These are phyloP conservation scores for Papilio protenor DNA, from an alignment of 2,888 invertebrate genomes.

Conservation along the genomic window DNA sequence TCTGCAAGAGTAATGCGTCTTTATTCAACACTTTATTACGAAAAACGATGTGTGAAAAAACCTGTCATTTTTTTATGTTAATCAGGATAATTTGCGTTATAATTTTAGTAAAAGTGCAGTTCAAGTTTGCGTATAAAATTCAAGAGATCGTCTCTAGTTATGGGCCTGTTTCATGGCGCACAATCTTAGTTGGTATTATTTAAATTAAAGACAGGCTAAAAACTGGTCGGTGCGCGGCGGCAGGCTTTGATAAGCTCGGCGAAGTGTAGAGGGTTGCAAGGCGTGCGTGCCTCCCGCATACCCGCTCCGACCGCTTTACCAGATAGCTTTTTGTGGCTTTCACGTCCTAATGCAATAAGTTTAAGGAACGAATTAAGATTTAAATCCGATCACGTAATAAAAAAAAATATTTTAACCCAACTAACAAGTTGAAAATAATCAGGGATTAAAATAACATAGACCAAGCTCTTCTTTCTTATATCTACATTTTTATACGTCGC, in stretches of 20 bases:
- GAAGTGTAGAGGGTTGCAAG: slow-evolving; percentile 46
- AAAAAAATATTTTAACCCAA: neutral
- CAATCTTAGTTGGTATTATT: slow-evolving; percentile 49
- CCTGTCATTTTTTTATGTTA: neutral
- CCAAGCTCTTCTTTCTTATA: too few relatives aligned
- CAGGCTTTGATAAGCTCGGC: slow-evolving; percentile 49
- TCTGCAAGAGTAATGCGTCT: neutral
- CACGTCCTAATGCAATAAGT: slow-evolving; percentile 31
- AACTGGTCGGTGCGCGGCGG: slow-evolving; percentile 50
- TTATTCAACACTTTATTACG: neutral
- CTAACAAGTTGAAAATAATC: neutral
- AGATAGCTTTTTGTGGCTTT: slow-evolving; percentile 36
- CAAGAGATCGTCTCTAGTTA: slow-evolving; percentile 36
- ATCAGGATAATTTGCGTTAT: neutral
- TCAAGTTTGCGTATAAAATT: slow-evolving; percentile 28
- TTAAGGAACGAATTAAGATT: slow-evolving; percentile 25
- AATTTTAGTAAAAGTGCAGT: neutral
- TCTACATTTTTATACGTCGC: too few relatives aligned
- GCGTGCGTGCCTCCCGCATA: slow-evolving; percentile 47
- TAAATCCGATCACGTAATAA: slow-evolving; percentile 5
- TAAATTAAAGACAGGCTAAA: slow-evolving; percentile 48
- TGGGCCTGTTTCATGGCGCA: slow-evolving; percentile 44
- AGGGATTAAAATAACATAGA: neutral
- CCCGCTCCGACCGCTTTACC: slow-evolving; percentile 15
- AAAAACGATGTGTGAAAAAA: neutral